Base-by-base conservation (phyloP, 2,888 invertebrate genomes). In the Microctonus aethiopoides region DNA sequence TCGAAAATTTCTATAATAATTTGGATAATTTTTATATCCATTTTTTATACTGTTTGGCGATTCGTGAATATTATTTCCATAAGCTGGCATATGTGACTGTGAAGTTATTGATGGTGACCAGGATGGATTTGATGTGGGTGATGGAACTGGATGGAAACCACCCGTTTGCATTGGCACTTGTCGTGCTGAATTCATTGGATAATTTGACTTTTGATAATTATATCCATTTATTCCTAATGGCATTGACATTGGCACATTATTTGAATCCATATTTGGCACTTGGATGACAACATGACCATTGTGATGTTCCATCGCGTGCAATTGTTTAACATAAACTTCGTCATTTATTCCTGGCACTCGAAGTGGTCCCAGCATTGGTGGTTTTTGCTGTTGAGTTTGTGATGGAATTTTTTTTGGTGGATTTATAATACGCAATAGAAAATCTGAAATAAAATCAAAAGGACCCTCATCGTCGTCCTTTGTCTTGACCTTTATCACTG, bases 331-430 rank as follows among this genome's bases (percentile, higher is more conserved):
- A 54, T 76, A 83, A 0, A 84, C 78, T n/a, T 79, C 76, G 3
- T 78, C 77, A 0, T 74, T 75, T 1, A 80, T 29, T 0, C 83
- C 80, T 0, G 83, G 82, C 2, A 84, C 68, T 1, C 77, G 57
- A 0, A 84, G 73, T 0, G 83, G 82, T 0, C 83, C 82, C 5
- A 84, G 77, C 10, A 81, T 66, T 11, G 67, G 41, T 57, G 72
- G 60, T 5, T 5, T 77, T n/a, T n/a, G n/a, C n/a, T n/a, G n/a
- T 22, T 59, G 26, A 2, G 41, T 1, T 16, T 32, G 11, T 34
- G 60, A 7, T n/a, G 70, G 32, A n/a, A n/a, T n/a, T 6, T 67
- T 72, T 26, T 75, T 36, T 13, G 74, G 73, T 0, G 77, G 74
- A 3, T 76, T 69, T 11, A 79, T 32, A 1, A 74, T 52, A 0